Percentiles rank a stretch among this genome's conserved stretches.
phyloP scores from a whole-genome alignment of 2,113 vertebrate genomes.

The Archocentrus centrarchus region DNA sequence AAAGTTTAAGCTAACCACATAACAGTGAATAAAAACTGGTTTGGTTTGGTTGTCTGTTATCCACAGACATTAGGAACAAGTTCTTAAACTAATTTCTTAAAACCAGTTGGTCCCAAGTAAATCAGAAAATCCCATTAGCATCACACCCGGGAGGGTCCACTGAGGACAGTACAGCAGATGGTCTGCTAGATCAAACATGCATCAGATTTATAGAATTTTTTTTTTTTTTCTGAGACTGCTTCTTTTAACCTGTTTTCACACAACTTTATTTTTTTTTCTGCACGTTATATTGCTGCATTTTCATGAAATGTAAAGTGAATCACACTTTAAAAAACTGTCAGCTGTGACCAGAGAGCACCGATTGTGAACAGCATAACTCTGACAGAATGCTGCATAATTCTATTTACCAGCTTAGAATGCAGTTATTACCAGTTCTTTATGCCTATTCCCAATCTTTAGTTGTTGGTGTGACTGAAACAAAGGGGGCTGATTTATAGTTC shows the following conservation, averaged over 20 bases:
- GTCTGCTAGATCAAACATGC: background rate
- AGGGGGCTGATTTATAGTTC: background rate
- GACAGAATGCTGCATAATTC: background rate
- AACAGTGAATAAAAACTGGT: background rate
- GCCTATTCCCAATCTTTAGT: background rate
- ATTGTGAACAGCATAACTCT: too few species aligned
- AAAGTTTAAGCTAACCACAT: background rate
- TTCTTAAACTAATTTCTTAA: too few species aligned
- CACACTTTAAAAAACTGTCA: background rate
- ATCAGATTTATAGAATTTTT: background rate
- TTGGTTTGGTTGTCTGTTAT: too few species aligned
- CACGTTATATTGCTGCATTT: background rate
- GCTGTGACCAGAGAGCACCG: too few species aligned
- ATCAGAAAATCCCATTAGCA: too few species aligned
- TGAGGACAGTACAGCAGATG: background rate
- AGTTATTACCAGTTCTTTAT: background rate
- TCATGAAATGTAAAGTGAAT: background rate
- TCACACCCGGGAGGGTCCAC: too few species aligned
- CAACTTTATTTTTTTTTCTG: background rate
- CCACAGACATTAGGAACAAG: too few species aligned
- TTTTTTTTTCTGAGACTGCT: background rate
- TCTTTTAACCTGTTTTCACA: background rate
- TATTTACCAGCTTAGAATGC: background rate
- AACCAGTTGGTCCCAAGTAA: too few species aligned
- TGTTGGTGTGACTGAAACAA: background rate